These are phyloP conservation scores for Sander lucioperca DNA, from an alignment of 2,113 vertebrate species.

Conservation along the genomic window DNA sequence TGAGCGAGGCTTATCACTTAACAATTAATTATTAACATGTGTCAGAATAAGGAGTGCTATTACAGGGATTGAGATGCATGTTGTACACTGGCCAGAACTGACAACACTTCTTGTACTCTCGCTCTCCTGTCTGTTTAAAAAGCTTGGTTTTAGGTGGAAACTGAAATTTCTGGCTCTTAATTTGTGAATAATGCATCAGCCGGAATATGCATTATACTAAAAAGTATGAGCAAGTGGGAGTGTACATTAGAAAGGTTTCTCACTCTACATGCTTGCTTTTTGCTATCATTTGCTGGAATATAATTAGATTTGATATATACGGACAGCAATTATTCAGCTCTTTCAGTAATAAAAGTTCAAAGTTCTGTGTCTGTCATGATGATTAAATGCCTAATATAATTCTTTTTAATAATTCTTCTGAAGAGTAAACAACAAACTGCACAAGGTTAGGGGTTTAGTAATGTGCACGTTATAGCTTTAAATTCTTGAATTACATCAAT, in stretches of 20 bases:
- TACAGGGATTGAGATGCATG: conserved; percentile 78
- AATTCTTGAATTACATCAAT: conserved; percentile 35
- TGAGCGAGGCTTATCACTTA: conserved; percentile 84
- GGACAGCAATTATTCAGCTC: conserved; percentile 29
- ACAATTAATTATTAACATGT: conserved; percentile 87
- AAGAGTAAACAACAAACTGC: conserved; percentile 51
- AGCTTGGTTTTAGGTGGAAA: conserved; percentile 70
- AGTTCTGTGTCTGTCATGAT: conserved; percentile 39
- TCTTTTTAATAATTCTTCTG: conserved; percentile 25
- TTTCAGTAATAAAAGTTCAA: conserved; percentile 38
- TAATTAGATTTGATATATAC: conserved; percentile 42
- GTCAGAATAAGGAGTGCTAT: conserved; percentile 83
- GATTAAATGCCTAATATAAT: conserved; percentile 43
- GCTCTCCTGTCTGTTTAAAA: conserved; percentile 61
- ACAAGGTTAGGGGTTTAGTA: conserved; percentile 14
- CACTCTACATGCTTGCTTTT: conserved; percentile 54
- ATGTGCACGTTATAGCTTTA: conserved; percentile 13
- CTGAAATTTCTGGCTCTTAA: conserved; percentile 72
- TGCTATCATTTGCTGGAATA: conserved; percentile 54
- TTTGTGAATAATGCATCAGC: conserved; percentile 80
- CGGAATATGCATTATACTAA: conserved; percentile 73
- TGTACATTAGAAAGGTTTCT: conserved; percentile 73
- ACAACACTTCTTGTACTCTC: conserved; percentile 80
- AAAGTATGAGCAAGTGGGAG: conserved; percentile 65
- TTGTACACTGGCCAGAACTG: conserved; percentile 78